phyloP scores from a whole-genome alignment of 2,888 invertebrate species.

The Chloroclysta siterata region DNA sequence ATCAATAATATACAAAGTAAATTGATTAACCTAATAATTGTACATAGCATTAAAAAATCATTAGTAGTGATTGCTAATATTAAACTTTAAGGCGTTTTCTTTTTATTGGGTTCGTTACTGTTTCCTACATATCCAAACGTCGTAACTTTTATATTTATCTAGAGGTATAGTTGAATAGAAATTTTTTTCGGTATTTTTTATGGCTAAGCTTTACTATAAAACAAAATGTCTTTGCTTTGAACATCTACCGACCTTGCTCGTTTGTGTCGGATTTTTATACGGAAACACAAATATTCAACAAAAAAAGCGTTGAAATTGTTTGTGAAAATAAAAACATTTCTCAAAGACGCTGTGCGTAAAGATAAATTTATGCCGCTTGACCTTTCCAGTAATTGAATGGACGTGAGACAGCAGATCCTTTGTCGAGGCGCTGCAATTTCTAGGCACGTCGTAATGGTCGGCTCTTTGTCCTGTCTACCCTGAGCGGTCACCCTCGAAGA shows the following conservation, averaged over 20 bases:
- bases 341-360: conserved; percentile 29
- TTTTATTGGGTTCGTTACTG: no score
- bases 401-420: conserved; percentile 69
- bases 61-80: no score
- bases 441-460: conserved; percentile 57
- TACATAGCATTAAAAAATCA: no score
- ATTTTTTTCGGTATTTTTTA: background rate
- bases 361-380: conserved; percentile 54
- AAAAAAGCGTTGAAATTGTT: conserved; percentile 27
- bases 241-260: background rate
- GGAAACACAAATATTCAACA: conserved; percentile 1
- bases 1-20: no score
- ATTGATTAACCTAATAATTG: no score
- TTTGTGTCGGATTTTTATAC: background rate
- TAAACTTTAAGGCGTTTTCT: no score
- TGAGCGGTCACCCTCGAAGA: conserved; percentile 46
- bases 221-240: background rate
- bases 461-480: conserved; percentile 58
- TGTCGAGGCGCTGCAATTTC: conserved; percentile 64
- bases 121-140: no score
- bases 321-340: conserved; percentile 35
- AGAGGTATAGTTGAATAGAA: no score
- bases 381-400: conserved; percentile 70
- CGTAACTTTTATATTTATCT: no score
- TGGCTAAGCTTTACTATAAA: background rate